Percentiles rank a stretch among this genome's conserved stretches.
These are phyloP conservation scores for Taenioides sp. DNA, from an alignment of 2,797 vertebrate species.

Conservation along the genomic window DNA sequence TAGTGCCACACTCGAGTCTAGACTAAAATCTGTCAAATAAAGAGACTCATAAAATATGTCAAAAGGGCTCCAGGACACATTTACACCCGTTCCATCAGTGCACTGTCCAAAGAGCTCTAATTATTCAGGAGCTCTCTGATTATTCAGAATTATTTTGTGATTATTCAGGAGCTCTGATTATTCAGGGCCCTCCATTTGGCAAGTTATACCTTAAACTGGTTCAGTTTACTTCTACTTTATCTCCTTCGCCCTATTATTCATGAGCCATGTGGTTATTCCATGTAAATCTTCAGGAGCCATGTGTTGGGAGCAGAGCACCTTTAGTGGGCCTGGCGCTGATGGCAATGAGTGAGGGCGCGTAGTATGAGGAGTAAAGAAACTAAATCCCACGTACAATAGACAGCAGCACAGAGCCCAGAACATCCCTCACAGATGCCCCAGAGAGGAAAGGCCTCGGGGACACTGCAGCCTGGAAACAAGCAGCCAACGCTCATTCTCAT, in stretches of 20 bases:
- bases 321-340: slow-evolving; percentile 14
- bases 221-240: too few relatives aligned
- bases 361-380: slow-evolving; percentile 50
- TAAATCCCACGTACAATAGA: slow-evolving; percentile 81
- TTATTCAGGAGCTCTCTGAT: not conserved
- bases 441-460: slow-evolving; percentile 72
- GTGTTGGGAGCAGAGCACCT: not conserved
- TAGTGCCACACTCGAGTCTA: too few relatives aligned
- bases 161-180: not conserved
- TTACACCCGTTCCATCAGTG: too few relatives aligned
- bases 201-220: too few relatives aligned
- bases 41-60: too few relatives aligned
- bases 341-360: slow-evolving; percentile 32
- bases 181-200: not conserved
- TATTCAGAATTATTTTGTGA: not conserved
- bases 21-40: too few relatives aligned
- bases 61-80: too few relatives aligned
- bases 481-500: slow-evolving; percentile 59
- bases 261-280: not conserved
- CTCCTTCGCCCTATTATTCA: not conserved
- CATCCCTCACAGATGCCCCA: slow-evolving; percentile 74
- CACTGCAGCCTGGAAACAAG: slow-evolving; percentile 74
- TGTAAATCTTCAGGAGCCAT: too few relatives aligned
- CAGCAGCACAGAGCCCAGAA: slow-evolving; percentile 79
- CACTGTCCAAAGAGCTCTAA: not conserved